A percentile compares a stretch with the other conserved stretches of the same genome.
Evolutionary conservation across 2,888 invertebrate genomes (phyloP).

Genomic region (Dinocampus coccinellae): DNA sequence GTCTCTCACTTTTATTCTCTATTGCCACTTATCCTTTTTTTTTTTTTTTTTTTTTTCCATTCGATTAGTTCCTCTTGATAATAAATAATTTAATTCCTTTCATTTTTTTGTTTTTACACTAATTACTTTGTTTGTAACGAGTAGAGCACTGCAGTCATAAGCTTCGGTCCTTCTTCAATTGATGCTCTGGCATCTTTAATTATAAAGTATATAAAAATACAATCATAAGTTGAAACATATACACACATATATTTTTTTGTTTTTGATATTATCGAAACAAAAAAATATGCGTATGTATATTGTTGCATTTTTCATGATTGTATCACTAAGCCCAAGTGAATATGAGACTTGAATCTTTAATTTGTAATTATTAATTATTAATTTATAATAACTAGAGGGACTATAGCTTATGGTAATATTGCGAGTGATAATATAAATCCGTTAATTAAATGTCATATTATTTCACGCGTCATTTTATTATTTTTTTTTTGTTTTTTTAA

Average conservation of each 20-base stretch:
- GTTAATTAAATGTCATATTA: not conserved
- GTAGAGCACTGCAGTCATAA: slow-evolving; percentile 19
- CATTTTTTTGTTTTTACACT: not conserved
- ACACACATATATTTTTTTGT: too few species aligned
- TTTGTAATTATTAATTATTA: too few species aligned
- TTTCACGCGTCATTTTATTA: slow-evolving; percentile 10
- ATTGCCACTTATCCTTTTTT: not conserved
- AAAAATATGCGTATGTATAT: too few species aligned
- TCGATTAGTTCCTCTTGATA: not conserved
- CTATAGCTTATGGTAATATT: slow-evolving; percentile 28
- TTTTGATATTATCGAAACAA: too few species aligned
- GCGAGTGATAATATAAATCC: slow-evolving; percentile 1
- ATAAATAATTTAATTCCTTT: not conserved
- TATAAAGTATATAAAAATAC: too few species aligned
- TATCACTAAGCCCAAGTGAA: too few species aligned
- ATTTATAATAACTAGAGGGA: not conserved
- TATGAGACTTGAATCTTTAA: too few species aligned
- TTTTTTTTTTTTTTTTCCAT: not conserved
- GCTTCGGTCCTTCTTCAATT: slow-evolving; percentile 18
- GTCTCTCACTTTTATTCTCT: not conserved
- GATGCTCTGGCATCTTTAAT: too few species aligned
- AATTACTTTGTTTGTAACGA: slow-evolving; percentile 12
- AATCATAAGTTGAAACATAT: too few species aligned
- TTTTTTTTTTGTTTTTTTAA: too few species aligned
- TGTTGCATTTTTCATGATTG: too few species aligned